Base-by-base conservation (phyloP, 2,113 vertebrate species). In the Rutilus rutilus region DNA sequence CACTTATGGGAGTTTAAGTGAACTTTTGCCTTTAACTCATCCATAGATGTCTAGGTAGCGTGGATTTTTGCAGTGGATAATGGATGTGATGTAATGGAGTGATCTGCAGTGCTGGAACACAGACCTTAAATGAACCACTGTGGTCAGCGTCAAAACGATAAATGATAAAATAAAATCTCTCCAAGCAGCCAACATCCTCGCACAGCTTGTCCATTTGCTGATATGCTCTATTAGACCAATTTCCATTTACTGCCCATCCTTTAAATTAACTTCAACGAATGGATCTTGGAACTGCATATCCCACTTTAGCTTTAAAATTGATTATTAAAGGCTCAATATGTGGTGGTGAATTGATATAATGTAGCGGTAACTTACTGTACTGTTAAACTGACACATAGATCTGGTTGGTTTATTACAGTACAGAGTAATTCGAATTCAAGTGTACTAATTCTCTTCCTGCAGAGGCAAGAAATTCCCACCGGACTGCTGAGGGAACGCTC, bases 91-190 rank as follows among this genome's bases (percentile, higher is more conserved):
- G 81, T 83, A 83, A 59, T 73, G 27, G 50, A 83, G 30, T 71
- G 64, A 86, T 50, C 74, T 59, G 57, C 77, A 30, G 64, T 21
- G 75, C 12, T 23, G 25, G 14, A 84, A 39, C 25, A 85, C 17
- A 19, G 78, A 83, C 27, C 83, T 86, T 27, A 14, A 62, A 36
- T 83, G 74, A 83, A 83, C 64, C 67, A 39, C 42, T 75, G 39
- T 75, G 39, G 10, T 71, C 78, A 45, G 74, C 65, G 39, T 76
- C 75, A 87, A 89, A 84, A 87, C 57, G n/a, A n/a, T n/a, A 36
- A 87, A 71, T 42, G 12, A 19, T 50, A 10, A 52, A 73, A 84
- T 11, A 60, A 71, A 78, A 84, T n/a, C 60, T 69, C 14, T 42
- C n/a, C 12, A 78, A 64, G 65, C 23, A 6, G 30, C 42, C 54